A percentile compares a stretch with the other conserved stretches of the same genome.
These are phyloP conservation scores for Lobophora halterata DNA, from an alignment of 2,888 invertebrate species.

Conservation along the genomic window DNA sequence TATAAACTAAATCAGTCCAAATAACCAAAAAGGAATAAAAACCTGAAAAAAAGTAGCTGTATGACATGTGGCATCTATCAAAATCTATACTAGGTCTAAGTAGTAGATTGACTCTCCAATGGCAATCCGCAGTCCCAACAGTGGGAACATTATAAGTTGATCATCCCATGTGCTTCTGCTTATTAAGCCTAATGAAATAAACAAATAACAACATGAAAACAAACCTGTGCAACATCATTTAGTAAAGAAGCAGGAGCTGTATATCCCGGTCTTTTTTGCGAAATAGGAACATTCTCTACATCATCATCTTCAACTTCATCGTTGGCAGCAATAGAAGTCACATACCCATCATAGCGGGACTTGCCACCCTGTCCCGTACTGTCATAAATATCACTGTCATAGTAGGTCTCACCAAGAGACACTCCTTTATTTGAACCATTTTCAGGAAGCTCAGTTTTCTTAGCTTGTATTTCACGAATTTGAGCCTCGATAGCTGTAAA, in stretches of 20 bases:
- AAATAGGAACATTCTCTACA: conserved; percentile 87
- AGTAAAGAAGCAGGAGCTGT: conserved; percentile 93
- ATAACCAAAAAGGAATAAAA: too few relatives aligned
- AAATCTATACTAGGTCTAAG: too few relatives aligned
- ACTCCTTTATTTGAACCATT: conserved; percentile 87
- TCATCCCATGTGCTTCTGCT: too few relatives aligned
- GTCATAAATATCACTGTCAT: conserved; percentile 97
- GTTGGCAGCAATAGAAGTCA: conserved; percentile 97
- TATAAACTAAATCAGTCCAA: too few relatives aligned
- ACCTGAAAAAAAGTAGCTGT: too few relatives aligned
- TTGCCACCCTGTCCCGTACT: conserved; percentile 82
- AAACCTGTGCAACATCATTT: conserved; percentile 94
- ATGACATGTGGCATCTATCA: too few relatives aligned
- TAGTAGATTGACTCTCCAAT: too few relatives aligned
- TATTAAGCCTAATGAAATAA: too few relatives aligned
- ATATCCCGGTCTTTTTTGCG: conserved; percentile 88
- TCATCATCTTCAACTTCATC: conserved; percentile 98
- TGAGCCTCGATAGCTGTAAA: conserved; percentile 95
- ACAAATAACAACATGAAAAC: too few relatives aligned
- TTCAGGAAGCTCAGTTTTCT: conserved; percentile 88
- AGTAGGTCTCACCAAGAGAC: conserved; percentile 92
- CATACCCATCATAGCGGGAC: conserved; percentile 95
- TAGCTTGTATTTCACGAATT: conserved; percentile 93
- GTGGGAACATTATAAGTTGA: too few relatives aligned
- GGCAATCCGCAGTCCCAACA: too few relatives aligned